phyloP scores from a whole-genome alignment of 53 echinoderm and acorn worm genomes.

The Antedon mediterranea region DNA sequence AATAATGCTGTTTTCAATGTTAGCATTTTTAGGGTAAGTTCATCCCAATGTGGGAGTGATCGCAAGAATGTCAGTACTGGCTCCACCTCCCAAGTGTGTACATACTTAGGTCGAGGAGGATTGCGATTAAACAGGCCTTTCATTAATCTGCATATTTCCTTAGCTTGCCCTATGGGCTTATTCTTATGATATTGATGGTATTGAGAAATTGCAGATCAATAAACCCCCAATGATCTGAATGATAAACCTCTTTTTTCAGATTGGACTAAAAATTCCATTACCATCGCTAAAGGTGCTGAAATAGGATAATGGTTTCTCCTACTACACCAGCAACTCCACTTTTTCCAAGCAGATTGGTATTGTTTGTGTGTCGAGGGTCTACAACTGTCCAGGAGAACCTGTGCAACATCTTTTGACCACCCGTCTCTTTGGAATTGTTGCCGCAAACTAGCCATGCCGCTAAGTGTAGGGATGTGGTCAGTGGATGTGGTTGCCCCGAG shows the following conservation, averaged over 20 bases:
- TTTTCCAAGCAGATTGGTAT: background rate
- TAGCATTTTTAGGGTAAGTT: no score
- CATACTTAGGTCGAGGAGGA: no score
- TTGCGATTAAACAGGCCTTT: conserved; percentile 39
- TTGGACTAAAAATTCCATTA: background rate
- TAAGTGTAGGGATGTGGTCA: conserved; percentile 7
- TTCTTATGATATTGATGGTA: background rate
- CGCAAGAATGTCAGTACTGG: no score
- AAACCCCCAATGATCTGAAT: conserved; percentile 17
- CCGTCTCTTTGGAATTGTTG: background rate
- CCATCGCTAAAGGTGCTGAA: background rate
- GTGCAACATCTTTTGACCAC: conserved; percentile 1
- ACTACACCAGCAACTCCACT: background rate
- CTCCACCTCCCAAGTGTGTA: no score
- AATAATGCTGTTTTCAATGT: no score
- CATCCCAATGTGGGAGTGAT: no score
- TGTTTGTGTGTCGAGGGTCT: no score
- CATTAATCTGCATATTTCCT: conserved; percentile 24
- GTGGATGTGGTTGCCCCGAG: conserved; percentile 8
- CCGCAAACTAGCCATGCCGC: conserved; percentile 15
- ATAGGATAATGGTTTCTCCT: background rate
- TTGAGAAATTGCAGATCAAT: conserved; percentile 23
- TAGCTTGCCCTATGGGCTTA: conserved; percentile 12
- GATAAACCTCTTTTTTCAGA: conserved; percentile 10
- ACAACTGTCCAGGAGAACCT: conserved; percentile 6